Percentiles rank a stretch among this genome's conserved stretches.
These are phyloP conservation scores for Bostrychus sinensis DNA, from an alignment of 2,113 vertebrate genomes.

Conservation along the genomic window DNA sequence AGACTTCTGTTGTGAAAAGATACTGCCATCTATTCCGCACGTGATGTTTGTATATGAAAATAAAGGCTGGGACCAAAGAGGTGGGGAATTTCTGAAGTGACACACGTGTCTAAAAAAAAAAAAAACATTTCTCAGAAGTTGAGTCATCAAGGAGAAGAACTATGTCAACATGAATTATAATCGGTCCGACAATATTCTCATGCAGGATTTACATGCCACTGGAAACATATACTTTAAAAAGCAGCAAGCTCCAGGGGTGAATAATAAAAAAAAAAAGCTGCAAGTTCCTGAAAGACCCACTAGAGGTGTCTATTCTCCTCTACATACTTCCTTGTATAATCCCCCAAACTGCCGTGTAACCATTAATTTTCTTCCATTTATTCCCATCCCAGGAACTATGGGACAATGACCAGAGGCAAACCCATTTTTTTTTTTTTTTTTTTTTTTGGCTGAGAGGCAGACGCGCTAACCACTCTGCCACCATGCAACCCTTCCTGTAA, in stretches of 20 bases:
- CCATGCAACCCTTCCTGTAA: no score
- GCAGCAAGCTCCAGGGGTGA: background rate
- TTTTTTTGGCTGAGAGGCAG: no score
- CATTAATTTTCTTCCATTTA: no score
- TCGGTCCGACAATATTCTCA: background rate
- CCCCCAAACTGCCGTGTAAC: no score
- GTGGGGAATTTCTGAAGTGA: background rate
- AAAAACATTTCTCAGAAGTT: background rate
- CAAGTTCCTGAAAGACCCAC: background rate
- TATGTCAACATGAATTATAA: slow-evolving; percentile 9
- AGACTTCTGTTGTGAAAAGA: background rate
- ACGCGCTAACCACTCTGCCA: no score
- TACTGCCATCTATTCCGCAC: background rate
- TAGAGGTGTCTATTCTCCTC: background rate
- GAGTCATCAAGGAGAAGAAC: slow-evolving; percentile 4
- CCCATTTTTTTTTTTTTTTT: no score
- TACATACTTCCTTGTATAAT: no score
- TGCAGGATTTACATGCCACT: background rate
- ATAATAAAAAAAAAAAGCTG: background rate
- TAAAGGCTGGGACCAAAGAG: background rate
- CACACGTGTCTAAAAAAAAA: background rate
- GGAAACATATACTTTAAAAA: background rate
- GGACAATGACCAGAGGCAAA: no score
- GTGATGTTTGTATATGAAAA: background rate
- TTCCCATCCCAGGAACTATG: no score